These are phyloP conservation scores for Amiota mariae DNA, from an alignment of 2,888 invertebrate genomes.

Conservation along the genomic window DNA sequence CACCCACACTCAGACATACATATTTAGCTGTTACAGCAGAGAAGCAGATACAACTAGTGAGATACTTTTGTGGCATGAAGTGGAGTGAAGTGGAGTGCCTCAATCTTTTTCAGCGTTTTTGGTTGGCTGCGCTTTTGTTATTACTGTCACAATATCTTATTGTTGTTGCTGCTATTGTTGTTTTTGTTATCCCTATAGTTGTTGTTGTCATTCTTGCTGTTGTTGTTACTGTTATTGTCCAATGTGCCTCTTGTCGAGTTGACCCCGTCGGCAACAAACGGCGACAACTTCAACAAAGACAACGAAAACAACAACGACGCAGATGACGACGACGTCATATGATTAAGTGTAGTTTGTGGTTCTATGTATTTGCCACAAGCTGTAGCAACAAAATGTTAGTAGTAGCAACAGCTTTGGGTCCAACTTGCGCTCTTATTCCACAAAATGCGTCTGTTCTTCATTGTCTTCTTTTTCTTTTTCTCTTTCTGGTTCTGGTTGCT, in stretches of 20 bases:
- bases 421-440: background rate
- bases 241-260: background rate
- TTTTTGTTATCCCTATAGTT: background rate
- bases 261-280: conserved; percentile 1
- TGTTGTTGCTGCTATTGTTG: background rate
- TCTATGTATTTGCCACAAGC: conserved; percentile 10
- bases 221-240: background rate
- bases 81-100: conserved; percentile 19
- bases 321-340: conserved; percentile 53
- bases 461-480: background rate
- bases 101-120: background rate
- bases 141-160: background rate
- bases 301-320: conserved; percentile 48
- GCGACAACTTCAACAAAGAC: conserved; percentile 8
- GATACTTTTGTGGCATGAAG: no score
- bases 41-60: no score
- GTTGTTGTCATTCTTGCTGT: background rate
- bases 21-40: no score
- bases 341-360: conserved; percentile 66
- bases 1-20: conserved; percentile 5
- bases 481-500: background rate
- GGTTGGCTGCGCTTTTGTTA: conserved; percentile 10
- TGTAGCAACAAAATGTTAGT: background rate
- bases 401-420: conserved; percentile 2
- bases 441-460: background rate